Percentiles rank a stretch among this genome's conserved stretches.
Evolutionary conservation across 2,888 invertebrate genomes (phyloP).

Genomic region (Trachelus troglodyta): DNA sequence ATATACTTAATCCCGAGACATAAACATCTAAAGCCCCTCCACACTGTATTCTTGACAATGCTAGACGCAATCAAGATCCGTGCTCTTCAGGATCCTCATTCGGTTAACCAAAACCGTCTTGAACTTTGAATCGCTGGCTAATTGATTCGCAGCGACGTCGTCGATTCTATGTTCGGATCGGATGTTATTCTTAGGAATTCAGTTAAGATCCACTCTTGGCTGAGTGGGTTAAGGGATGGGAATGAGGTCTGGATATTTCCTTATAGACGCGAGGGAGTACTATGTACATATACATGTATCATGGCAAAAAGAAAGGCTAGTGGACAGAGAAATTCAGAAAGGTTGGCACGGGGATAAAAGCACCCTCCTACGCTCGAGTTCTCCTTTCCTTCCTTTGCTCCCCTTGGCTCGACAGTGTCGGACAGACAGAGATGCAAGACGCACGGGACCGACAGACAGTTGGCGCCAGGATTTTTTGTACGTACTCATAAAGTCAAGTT

Average conservation of each 20-base stretch:
- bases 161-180: neutral
- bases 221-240: neutral
- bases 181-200: neutral
- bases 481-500: neutral
- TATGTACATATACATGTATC: neutral
- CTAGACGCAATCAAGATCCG: neutral
- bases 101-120: neutral
- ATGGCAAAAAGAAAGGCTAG: neutral
- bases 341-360: slow-evolving; percentile 1
- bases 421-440: neutral
- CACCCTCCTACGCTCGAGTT: neutral
- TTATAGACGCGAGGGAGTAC: neutral
- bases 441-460: neutral
- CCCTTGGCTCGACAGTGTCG: neutral
- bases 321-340: neutral
- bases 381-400: neutral
- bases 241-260: neutral
- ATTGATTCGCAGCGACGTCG: neutral
- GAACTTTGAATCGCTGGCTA: neutral
- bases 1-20: neutral
- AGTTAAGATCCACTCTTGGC: slow-evolving; percentile 1
- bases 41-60: neutral
- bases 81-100: neutral
- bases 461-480: slow-evolving; percentile 2
- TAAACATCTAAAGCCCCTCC: neutral